Conservation (phyloP, 2,888 invertebrate genomes). For the Sminthurides aquaticus region DNA sequence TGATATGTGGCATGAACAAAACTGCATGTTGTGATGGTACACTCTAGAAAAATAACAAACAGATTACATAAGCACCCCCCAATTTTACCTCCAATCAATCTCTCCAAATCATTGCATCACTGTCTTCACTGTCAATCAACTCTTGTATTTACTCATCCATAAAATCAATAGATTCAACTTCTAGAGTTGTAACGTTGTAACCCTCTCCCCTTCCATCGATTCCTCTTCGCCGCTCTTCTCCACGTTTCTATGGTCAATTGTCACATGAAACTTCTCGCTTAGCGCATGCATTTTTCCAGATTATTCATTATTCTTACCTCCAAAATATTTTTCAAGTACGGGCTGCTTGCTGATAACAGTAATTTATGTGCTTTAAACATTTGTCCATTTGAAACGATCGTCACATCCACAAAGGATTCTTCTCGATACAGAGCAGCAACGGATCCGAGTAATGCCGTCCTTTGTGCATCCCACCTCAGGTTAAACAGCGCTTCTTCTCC, state of each 20-base stretch:
- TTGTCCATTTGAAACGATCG: conserved; percentile 41
- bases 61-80: not conserved
- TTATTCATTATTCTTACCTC: conserved; percentile 42
- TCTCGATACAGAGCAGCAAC: conserved; percentile 37
- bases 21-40: conserved; percentile 42
- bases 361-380: conserved; percentile 43
- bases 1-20: conserved; percentile 41
- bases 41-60: conserved; percentile 27
- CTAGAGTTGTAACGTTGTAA: too few relatives aligned
- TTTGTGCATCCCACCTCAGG: conserved; percentile 42
- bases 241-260: too few relatives aligned
- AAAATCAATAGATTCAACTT: not conserved
- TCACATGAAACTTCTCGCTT: too few relatives aligned
- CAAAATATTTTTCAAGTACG: conserved; percentile 40
- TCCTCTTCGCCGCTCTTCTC: too few relatives aligned
- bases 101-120: too few relatives aligned
- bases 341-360: conserved; percentile 41
- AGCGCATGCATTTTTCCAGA: too few relatives aligned
- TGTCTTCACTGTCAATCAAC: too few relatives aligned
- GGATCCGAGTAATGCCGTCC: conserved; percentile 40
- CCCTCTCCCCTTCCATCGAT: too few relatives aligned
- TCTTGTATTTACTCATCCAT: too few relatives aligned
- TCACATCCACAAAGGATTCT: conserved; percentile 37
- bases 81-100: too few relatives aligned
- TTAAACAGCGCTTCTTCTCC: conserved; percentile 40